A percentile compares a stretch with the other conserved stretches of the same genome.
Conservation (phyloP, 2,113 vertebrate species). For the Alectura lathami region DNA sequence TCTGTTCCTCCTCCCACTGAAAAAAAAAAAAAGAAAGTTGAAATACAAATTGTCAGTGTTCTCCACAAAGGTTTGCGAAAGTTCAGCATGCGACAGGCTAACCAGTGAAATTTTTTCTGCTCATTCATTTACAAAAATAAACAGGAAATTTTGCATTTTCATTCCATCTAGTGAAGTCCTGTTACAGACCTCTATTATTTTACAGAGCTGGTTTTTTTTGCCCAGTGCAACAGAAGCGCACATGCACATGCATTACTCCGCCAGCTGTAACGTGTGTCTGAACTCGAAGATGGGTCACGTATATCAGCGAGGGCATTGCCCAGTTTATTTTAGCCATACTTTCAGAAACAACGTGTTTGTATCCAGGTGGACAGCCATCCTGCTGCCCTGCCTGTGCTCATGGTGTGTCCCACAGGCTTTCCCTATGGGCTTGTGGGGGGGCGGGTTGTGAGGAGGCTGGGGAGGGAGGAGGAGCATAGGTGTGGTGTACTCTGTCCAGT, state of each 20-base stretch:
- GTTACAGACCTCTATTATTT: neutral
- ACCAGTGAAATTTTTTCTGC: neutral
- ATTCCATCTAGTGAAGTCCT: neutral
- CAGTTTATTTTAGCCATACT: neutral
- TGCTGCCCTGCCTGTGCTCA: neutral
- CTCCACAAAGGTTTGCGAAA: neutral
- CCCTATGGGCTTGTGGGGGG: neutral
- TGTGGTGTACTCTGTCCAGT: neutral
- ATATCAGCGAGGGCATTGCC: neutral
- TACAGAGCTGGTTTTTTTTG: neutral
- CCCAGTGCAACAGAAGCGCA: neutral
- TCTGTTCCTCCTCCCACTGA: neutral
- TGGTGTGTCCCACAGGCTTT: fast-evolving
- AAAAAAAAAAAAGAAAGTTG: neutral
- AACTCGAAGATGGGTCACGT: neutral
- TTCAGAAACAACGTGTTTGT: neutral
- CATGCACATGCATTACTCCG: neutral
- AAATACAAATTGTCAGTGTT: slow-evolving; percentile 37
- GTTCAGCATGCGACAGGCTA: neutral
- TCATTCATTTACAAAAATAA: neutral
- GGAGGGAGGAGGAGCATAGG: neutral
- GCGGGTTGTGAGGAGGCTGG: neutral
- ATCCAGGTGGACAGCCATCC: neutral
- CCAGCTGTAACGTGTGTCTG: neutral
- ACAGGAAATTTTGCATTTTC: slow-evolving; percentile 1